Evolutionary conservation across 2,113 vertebrate genomes (phyloP).

Genomic region (Upupa epops): DNA sequence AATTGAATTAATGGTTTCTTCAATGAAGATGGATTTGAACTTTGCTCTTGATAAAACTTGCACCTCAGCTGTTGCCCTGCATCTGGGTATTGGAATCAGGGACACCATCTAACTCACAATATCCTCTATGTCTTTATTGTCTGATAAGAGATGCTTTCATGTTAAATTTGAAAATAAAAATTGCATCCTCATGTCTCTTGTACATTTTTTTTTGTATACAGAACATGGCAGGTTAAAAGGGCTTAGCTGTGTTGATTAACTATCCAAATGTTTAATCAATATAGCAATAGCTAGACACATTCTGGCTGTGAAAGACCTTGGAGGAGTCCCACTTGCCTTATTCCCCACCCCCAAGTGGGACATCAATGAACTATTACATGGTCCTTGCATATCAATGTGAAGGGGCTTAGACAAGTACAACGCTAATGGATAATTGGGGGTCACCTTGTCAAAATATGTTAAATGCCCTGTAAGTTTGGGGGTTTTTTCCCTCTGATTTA

Average conservation of each 20-base stretch:
- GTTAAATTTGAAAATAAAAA: conserved; percentile 38
- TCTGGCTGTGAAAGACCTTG: conserved; percentile 77
- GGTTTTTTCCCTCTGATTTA: neutral
- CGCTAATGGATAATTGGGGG: conserved; percentile 78
- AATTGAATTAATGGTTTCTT: neutral
- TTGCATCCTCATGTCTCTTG: neutral
- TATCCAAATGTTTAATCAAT: conserved; percentile 82
- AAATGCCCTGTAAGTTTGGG: conserved; percentile 69
- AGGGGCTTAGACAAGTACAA: conserved; percentile 75
- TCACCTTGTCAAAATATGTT: conserved; percentile 83
- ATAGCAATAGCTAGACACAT: conserved; percentile 63
- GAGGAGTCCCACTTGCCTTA: conserved; percentile 75
- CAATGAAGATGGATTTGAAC: neutral
- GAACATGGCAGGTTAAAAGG: conserved; percentile 58
- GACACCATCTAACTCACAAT: neutral
- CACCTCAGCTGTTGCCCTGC: neutral
- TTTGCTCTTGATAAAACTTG: neutral
- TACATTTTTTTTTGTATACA: neutral
- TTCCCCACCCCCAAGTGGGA: conserved; percentile 72
- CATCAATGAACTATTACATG: conserved; percentile 75
- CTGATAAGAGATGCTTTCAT: neutral
- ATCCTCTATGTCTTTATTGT: neutral
- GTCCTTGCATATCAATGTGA: conserved; percentile 74
- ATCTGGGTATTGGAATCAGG: neutral
- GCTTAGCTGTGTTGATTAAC: conserved; percentile 72